Evolutionary conservation across 1,140 invertebrate species (phyloP).

Genomic region (Heliconius hewitsoni): DNA sequence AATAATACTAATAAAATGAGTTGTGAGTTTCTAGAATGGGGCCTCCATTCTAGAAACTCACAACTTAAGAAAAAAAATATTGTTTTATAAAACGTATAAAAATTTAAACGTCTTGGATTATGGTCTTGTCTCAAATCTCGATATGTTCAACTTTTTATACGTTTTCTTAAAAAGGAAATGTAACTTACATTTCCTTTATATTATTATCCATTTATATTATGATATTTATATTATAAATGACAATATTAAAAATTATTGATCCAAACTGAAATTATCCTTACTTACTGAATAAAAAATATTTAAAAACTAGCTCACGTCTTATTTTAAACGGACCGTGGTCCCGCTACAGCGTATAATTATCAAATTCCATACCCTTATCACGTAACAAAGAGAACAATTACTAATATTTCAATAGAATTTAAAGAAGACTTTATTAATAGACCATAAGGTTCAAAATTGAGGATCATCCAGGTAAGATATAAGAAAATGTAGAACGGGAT

Average conservation of each 20-base stretch:
- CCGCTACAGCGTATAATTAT: conserved; percentile 57
- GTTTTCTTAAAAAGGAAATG: too few species aligned
- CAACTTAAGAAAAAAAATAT: too few species aligned
- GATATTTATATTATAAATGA: not conserved
- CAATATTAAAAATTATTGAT: not conserved
- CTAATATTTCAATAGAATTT: not conserved
- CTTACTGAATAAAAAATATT: not conserved
- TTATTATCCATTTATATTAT: too few species aligned
- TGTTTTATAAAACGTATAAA: too few species aligned
- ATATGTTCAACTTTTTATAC: too few species aligned
- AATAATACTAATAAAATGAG: too few species aligned
- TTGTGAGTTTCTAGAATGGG: too few species aligned
- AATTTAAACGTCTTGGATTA: too few species aligned
- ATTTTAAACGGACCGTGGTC: conserved; percentile 37
- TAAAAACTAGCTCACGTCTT: conserved; percentile 28
- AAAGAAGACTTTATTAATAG: conserved; percentile 26
- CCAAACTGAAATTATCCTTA: not conserved
- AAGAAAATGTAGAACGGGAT: conserved; percentile 45
- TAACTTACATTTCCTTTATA: too few species aligned
- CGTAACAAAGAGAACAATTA: conserved; percentile 46
- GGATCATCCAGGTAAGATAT: not conserved
- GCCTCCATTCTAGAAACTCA: too few species aligned
- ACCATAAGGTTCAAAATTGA: conserved; percentile 39
- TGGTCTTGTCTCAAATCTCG: too few species aligned
- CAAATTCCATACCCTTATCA: conserved; percentile 55